Conservation (phyloP, 35 echinoderm and acorn worm species). For the Apostichopus japonicus region DNA sequence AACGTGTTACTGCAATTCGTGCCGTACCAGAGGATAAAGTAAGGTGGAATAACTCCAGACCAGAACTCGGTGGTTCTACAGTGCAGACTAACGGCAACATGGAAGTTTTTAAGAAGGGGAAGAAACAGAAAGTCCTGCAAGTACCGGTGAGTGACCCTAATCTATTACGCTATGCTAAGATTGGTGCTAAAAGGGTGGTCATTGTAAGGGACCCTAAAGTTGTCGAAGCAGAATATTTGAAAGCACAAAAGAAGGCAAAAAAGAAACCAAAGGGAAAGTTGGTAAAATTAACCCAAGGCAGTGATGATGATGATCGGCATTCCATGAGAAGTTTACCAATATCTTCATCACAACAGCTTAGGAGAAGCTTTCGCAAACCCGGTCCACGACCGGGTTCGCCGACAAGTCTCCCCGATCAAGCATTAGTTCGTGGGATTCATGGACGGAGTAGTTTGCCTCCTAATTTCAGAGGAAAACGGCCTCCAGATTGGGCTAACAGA, state of each 20-base stretch:
- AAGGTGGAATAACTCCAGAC: neutral
- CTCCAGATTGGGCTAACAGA: neutral
- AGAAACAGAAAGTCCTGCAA: slow-evolving; percentile 26
- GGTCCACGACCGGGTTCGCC: slow-evolving; percentile 36
- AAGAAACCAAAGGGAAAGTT: slow-evolving; percentile 27
- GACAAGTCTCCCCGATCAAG: slow-evolving; percentile 20
- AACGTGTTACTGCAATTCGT: neutral
- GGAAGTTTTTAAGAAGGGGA: slow-evolving; percentile 15
- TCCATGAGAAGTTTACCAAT: slow-evolving; percentile 19
- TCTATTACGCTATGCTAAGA: slow-evolving; percentile 51
- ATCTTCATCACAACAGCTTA: neutral
- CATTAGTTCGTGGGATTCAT: neutral
- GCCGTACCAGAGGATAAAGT: neutral
- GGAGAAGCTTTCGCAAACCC: slow-evolving; percentile 39
- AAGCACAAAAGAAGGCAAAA: slow-evolving; percentile 17
- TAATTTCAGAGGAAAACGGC: slow-evolving; percentile 18
- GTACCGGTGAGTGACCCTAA: slow-evolving; percentile 60
- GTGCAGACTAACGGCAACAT: neutral
- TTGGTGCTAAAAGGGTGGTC: slow-evolving; percentile 51
- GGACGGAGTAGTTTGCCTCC: slow-evolving; percentile 31
- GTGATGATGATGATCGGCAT: slow-evolving; percentile 40
- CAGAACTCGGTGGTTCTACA: neutral
- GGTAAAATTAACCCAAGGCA: neutral
- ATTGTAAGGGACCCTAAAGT: slow-evolving; percentile 54
- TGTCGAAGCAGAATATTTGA: slow-evolving; percentile 27